Base-by-base conservation (phyloP, 2,888 invertebrate genomes). In the Baccha elongata region DNA sequence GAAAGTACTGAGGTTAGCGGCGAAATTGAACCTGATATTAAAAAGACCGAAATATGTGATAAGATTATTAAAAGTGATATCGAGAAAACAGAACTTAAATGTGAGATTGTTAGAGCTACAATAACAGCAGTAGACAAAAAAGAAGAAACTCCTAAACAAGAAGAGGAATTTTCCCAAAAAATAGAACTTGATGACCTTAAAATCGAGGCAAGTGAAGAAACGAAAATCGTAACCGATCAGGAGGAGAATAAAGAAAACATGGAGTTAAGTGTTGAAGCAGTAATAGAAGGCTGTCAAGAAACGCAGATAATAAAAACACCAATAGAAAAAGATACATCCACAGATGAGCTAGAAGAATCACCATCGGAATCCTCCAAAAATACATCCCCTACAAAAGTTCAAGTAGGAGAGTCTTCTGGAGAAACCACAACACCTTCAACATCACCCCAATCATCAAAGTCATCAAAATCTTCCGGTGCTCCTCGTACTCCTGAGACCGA, bases 401-500 rank as follows among this genome's bases (percentile, higher is more conserved):
- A 68, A 35, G 37, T 5, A 5, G 48, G 8, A 2, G 65, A 76
- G 48, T 72, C 55, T 0, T 86, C 85, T 21, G 86, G 85, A 35
- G 87, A 87, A 29, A 85, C 85, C 17, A 40, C 85, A 0, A 85
- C 85, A 6, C 86, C 87, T 1, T 84, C 85, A 58, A 87, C 87
- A 37, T 87, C 87, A 3, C 85, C 85, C 4, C 86, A 87, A 73
- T 86, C 87, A 35, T 58, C 80, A 11, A 58, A 76, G 62, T 67
- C 83, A 13, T 65, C 75, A 11, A 58, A 76, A 65, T 65, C 81
- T 15, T 65, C 75, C 0, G 69, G 48, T 26, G 29, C 67, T 11
- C 29, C 67, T 10, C 78, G 69, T 26, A 74, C 78, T 7, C 72
- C 74, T 19, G 85, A 86, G 52, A 93, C 94, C 0, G 94, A 94